phyloP scores from a whole-genome alignment of 2,888 invertebrate genomes.

The Periphyllus acericola region DNA sequence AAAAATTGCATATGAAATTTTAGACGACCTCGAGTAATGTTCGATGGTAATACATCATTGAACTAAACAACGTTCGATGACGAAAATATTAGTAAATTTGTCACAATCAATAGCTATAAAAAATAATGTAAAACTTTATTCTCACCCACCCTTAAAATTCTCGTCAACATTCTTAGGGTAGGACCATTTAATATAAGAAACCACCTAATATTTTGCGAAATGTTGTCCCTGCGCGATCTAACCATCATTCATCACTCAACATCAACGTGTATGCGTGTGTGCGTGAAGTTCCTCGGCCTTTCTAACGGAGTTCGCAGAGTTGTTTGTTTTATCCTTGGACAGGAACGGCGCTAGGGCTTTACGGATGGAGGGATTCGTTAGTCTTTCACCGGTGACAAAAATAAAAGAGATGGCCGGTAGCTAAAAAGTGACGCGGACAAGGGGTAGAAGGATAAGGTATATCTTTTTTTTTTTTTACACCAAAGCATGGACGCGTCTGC shows the following conservation, averaged over 20 bases:
- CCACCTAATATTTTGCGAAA: neutral
- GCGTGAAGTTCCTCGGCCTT: neutral
- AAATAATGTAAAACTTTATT: too few species aligned
- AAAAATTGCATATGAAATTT: too few species aligned
- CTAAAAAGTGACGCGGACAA: neutral
- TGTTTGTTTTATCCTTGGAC: constrained; percentile 22
- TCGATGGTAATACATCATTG: too few species aligned
- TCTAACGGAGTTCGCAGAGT: neutral
- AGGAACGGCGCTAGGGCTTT: neutral
- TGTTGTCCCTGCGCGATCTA: neutral
- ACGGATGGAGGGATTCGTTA: constrained; percentile 38
- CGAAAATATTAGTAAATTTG: too few species aligned
- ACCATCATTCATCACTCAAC: constrained; percentile 31
- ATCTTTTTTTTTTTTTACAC: constrained; percentile 35
- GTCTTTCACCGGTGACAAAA: constrained; percentile 17
- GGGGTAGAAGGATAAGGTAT: neutral
- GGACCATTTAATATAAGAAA: neutral
- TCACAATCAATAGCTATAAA: too few species aligned
- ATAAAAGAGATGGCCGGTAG: neutral
- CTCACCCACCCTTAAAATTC: neutral
- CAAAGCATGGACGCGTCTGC: constrained; percentile 28
- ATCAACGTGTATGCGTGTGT: neutral
- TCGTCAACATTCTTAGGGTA: constrained; percentile 18
- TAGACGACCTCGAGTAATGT: too few species aligned
- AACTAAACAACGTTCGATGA: too few species aligned